phyloP scores from a whole-genome alignment of 2,797 vertebrate genomes.

The Chiroxiphia lanceolata region DNA sequence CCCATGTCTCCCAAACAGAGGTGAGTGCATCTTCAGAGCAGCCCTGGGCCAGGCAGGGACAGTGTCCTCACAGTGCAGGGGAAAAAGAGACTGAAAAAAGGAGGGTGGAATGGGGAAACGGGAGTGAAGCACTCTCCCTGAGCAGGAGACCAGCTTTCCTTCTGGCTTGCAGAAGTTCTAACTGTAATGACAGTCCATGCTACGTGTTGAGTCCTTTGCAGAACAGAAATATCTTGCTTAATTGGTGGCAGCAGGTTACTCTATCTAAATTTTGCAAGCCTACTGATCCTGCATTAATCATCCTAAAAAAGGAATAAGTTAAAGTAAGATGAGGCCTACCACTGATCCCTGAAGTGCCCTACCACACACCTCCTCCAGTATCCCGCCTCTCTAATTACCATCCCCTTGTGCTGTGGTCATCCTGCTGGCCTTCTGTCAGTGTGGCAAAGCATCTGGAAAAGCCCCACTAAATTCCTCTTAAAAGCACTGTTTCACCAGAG shows the following conservation, averaged over 20 bases:
- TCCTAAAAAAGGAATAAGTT: not conserved
- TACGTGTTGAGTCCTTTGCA: not conserved
- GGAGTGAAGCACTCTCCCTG: not conserved
- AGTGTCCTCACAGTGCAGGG: rapidly evolving
- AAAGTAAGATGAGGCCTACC: not conserved
- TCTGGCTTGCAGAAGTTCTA: not conserved
- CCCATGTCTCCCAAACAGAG: rapidly evolving
- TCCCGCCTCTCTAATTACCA: not conserved
- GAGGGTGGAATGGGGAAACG: not conserved
- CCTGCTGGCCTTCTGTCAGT: not conserved
- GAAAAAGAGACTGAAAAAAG: not conserved
- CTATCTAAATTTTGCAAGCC: constrained; percentile 19
- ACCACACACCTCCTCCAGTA: not conserved
- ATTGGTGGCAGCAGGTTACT: constrained; percentile 41
- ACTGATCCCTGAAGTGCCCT: not conserved
- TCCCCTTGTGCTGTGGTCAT: not conserved
- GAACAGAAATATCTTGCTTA: not conserved
- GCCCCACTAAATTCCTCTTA: not conserved
- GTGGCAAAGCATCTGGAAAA: not conserved
- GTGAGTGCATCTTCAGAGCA: not conserved
- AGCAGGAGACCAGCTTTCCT: not conserved
- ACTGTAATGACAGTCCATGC: not conserved
- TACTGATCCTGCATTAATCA: not conserved
- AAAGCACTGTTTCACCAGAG: not conserved
- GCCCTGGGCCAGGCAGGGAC: not conserved